A percentile compares a stretch with the other conserved stretches of the same genome.
phyloP scores from a whole-genome alignment of 2,888 invertebrate genomes.

The Dynastes hyllus region DNA sequence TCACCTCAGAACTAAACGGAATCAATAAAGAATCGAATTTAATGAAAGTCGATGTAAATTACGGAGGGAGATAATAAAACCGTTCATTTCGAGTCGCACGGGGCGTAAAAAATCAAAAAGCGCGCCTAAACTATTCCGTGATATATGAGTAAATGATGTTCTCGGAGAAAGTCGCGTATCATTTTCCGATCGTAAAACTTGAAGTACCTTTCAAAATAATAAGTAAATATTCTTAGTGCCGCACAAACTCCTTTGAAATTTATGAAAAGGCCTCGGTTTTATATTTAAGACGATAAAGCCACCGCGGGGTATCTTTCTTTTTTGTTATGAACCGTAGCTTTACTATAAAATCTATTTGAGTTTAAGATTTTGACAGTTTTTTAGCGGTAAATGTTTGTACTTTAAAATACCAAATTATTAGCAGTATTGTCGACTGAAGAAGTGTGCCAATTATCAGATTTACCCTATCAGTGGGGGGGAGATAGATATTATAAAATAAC shows the following conservation, averaged over 20 bases:
- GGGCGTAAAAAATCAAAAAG: conserved; percentile 22
- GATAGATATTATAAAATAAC: too few relatives aligned
- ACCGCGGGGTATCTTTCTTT: conserved; percentile 7
- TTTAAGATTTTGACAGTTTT: neutral
- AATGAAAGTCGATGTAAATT: conserved; percentile 29
- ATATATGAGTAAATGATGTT: conserved; percentile 15
- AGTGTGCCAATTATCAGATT: too few relatives aligned
- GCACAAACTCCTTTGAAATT: conserved; percentile 19
- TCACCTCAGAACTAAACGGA: neutral
- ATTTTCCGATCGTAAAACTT: conserved; percentile 23
- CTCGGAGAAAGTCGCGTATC: conserved; percentile 26
- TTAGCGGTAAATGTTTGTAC: neutral
- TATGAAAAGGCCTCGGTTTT: conserved; percentile 24
- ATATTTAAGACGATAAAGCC: conserved; percentile 27
- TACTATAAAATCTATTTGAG: conserved; percentile 6
- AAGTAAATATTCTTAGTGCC: conserved; percentile 11
- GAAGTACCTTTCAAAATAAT: conserved; percentile 23
- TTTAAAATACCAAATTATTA: too few relatives aligned
- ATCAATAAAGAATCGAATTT: conserved; percentile 33
- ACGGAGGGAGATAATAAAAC: conserved; percentile 15
- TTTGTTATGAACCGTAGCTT: neutral
- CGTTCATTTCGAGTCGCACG: conserved; percentile 2
- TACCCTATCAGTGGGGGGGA: too few relatives aligned
- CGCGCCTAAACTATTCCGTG: conserved; percentile 9
- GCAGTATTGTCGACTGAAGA: too few relatives aligned